Percentiles rank a stretch among this genome's conserved stretches.
These are phyloP conservation scores for Halichoeres trimaculatus DNA, from an alignment of 2,113 vertebrate species.

Conservation along the genomic window DNA sequence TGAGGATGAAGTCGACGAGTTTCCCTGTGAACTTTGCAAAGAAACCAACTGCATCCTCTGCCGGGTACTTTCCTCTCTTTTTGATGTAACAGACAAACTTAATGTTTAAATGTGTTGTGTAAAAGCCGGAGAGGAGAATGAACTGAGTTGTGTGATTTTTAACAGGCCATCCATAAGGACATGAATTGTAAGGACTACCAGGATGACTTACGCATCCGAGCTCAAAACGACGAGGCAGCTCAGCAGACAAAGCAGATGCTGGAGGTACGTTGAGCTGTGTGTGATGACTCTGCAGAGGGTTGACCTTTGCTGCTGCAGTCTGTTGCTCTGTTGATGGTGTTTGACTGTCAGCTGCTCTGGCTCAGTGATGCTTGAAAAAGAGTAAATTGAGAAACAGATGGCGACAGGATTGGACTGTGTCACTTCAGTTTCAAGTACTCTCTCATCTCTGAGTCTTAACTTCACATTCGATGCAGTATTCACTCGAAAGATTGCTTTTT, in stretches of 20 bases:
- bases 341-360: neutral
- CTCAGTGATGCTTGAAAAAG: neutral
- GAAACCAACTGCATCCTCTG: slow-evolving; percentile 82
- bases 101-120: neutral
- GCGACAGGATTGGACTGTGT: too few species aligned
- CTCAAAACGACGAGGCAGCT: slow-evolving; percentile 86
- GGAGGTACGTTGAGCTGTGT: slow-evolving; percentile 70
- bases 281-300: neutral
- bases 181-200: slow-evolving; percentile 92
- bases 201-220: slow-evolving; percentile 86
- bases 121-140: neutral
- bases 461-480: too few species aligned
- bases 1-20: slow-evolving; percentile 90
- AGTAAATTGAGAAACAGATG: neutral
- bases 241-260: slow-evolving; percentile 86
- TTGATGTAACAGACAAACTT: neutral
- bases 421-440: too few species aligned
- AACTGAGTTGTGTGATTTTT: slow-evolving; percentile 12
- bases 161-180: slow-evolving; percentile 86
- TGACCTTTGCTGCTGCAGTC: neutral
- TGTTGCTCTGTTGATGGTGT: neutral
- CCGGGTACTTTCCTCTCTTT: slow-evolving; percentile 65
- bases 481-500: too few species aligned
- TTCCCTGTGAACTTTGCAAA: slow-evolving; percentile 85
- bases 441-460: too few species aligned